A percentile compares a stretch with the other conserved stretches of the same genome.
These are phyloP conservation scores for Coenonympha glycerion DNA, from an alignment of 2,888 invertebrate species.

Conservation along the genomic window DNA sequence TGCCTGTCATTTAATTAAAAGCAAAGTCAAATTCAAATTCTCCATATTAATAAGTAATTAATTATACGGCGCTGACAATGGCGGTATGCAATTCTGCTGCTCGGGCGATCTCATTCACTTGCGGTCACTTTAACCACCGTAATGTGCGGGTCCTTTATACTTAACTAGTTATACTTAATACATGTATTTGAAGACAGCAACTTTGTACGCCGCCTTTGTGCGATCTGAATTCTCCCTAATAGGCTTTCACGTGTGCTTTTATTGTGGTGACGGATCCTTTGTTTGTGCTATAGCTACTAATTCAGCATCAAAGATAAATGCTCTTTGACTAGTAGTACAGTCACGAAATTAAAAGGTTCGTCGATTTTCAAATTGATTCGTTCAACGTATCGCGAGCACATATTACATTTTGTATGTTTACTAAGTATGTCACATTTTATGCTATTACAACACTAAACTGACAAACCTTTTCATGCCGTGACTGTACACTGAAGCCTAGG, in stretches of 20 bases:
- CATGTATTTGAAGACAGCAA: slow-evolving; percentile 44
- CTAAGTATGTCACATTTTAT: no score
- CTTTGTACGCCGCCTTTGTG: slow-evolving; percentile 44
- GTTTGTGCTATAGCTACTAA: neutral
- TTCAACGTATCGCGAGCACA: no score
- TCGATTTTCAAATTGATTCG: no score
- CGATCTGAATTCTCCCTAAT: slow-evolving; percentile 17
- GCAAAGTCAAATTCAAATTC: slow-evolving; percentile 27
- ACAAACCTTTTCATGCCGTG: no score
- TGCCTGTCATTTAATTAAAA: neutral
- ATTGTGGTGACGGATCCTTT: neutral
- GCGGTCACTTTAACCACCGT: slow-evolving; percentile 54
- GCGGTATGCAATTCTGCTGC: slow-evolving; percentile 40
- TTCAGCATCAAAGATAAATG: neutral
- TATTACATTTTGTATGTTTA: no score
- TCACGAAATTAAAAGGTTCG: no score
- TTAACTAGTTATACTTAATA: no score
- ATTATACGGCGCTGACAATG: slow-evolving; percentile 39
- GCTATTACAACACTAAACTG: no score
- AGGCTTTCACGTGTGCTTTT: slow-evolving; percentile 6
- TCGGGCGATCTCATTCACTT: slow-evolving; percentile 45
- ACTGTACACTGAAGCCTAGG: no score
- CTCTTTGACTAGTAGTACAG: no score
- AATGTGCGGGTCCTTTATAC: slow-evolving; percentile 61
- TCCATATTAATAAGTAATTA: slow-evolving; percentile 33